Evolutionary conservation across 1,140 invertebrate species (phyloP), one percentile per base, ranked within the genome.

Genomic region (Uloborus diversus): DNA sequence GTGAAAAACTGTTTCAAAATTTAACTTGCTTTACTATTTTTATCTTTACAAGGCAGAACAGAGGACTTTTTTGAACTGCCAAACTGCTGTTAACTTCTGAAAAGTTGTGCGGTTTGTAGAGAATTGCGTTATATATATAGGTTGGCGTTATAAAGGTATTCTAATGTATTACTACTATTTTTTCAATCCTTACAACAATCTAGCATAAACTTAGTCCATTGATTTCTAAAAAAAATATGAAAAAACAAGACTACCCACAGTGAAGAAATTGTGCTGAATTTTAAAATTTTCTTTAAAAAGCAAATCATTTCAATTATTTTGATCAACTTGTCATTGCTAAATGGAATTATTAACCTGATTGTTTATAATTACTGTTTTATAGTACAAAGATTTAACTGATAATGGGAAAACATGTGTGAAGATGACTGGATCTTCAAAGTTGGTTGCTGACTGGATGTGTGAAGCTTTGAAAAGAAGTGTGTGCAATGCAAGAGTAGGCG

Each of bases 361-460:
- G 7, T 42, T 17, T 7, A 42, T 42, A 42, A 9, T 42, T 53
- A 53, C 4, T 17, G 27, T 59, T 4, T 51, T 64, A 7, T 47
- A 75, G 70, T 75, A 62, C 25, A 27, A 49, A 75, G 70, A 75
- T 17, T 32, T 76, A 23, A 76, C 73, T n/a, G 73, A 76, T 11
- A 51, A 65, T 57, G 73, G 73, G 53, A 76, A 56, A 28, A 65
- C 47, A 28, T 76, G 73, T 30, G 3, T 30, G 7, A 5, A 35
- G 23, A 65, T 76, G 57, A 57, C 70, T 13, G 59, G 33, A n/a
- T 47, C 64, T 51, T 1, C 37, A 4, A 53, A 27, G 25, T 53
- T 28, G 42, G 47, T 76, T 42, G 73, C 17, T 2, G 73, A 76
- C 37, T 76, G 73, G 73, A 65, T 76, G 53, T 76, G 73, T 65